These are phyloP conservation scores for Pristionchus arcanus DNA, from an alignment of 2,888 invertebrate species.

Conservation along the genomic window DNA sequence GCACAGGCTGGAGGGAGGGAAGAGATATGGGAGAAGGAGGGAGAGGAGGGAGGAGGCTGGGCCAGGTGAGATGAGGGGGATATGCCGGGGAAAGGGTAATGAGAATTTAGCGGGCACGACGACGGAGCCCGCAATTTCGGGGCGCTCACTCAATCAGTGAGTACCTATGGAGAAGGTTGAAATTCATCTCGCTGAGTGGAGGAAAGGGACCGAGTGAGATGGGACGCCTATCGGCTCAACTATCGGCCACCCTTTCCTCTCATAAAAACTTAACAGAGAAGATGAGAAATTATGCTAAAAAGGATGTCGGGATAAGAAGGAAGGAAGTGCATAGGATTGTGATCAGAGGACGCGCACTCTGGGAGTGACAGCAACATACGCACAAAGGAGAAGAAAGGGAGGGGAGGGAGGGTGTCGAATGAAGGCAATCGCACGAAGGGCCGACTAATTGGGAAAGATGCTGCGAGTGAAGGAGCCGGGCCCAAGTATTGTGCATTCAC, in stretches of 20 bases:
- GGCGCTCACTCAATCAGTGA: conserved; percentile 2
- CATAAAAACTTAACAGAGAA: too few relatives aligned
- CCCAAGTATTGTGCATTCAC: not conserved
- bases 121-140: not conserved
- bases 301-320: too few relatives aligned
- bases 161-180: not conserved
- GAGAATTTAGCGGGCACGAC: conserved; percentile 26
- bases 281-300: too few relatives aligned
- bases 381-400: conserved; percentile 15
- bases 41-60: not conserved
- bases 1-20: not conserved
- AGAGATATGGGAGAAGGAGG: conserved; percentile 24
- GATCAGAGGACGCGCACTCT: conserved; percentile 50
- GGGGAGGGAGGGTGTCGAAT: conserved; percentile 31
- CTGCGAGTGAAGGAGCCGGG: not conserved
- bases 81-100: not conserved
- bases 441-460: conserved; percentile 31
- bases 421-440: conserved; percentile 45
- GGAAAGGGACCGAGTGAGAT: not conserved
- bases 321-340: conserved; percentile 18
- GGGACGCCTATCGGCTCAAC: too few relatives aligned
- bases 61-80: not conserved
- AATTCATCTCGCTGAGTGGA: not conserved
- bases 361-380: not conserved
- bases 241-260: too few relatives aligned